A percentile compares a stretch with the other conserved stretches of the same genome.
Evolutionary conservation across 2,113 vertebrate species (phyloP).

Genomic region (Speoplatyrhinus poulsoni): DNA sequence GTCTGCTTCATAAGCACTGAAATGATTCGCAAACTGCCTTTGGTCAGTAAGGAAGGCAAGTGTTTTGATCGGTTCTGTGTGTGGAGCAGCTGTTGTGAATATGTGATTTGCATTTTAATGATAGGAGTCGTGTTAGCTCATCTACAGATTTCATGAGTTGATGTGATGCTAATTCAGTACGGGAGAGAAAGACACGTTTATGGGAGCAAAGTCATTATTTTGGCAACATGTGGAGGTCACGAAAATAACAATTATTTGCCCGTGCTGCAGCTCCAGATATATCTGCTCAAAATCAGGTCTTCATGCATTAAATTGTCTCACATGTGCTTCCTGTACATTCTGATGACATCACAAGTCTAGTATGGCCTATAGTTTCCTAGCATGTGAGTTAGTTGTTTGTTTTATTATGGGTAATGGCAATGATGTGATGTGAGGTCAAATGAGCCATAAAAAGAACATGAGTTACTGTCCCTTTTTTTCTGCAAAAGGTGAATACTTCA

Average conservation of each 20-base stretch:
- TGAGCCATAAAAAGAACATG: neutral
- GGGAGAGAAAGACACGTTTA: too few species aligned
- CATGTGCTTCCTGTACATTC: neutral
- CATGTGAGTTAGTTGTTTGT: neutral
- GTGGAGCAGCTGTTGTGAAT: too few species aligned
- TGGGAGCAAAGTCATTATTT: too few species aligned
- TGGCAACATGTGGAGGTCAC: neutral
- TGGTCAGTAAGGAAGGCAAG: neutral
- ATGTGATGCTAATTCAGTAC: too few species aligned
- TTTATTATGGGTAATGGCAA: slow-evolving; percentile 1
- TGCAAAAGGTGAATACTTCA: slow-evolving; percentile 32
- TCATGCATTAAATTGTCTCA: neutral
- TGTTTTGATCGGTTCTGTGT: too few species aligned
- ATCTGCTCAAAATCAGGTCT: neutral
- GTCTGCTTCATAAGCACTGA: slow-evolving; percentile 27
- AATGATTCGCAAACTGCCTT: neutral
- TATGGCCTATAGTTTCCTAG: slow-evolving; percentile 1
- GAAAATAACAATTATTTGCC: neutral
- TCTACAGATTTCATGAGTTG: too few species aligned
- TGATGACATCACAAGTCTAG: neutral
- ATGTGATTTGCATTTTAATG: too few species aligned
- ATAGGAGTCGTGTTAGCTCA: too few species aligned
- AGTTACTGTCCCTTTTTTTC: neutral
- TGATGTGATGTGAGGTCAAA: neutral
- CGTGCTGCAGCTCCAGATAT: neutral